These are phyloP conservation scores for Sciaenops ocellatus DNA, from an alignment of 2,797 vertebrate species.

Conservation along the genomic window DNA sequence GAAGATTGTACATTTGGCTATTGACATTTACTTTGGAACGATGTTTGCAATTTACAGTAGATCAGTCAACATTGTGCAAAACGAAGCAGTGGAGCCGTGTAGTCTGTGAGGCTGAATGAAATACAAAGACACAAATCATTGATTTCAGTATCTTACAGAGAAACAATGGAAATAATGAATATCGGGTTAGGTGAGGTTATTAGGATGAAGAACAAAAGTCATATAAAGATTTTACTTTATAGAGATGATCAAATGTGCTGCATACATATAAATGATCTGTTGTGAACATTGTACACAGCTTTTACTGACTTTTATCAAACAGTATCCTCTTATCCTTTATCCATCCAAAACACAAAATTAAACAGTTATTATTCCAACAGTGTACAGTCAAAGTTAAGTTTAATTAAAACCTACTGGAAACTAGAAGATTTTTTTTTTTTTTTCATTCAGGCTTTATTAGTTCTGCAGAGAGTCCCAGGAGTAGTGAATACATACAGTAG, in stretches of 20 bases:
- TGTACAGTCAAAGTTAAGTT: background rate
- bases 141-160: slow-evolving; percentile 8
- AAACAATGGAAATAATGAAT: background rate
- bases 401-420: background rate
- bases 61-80: slow-evolving; percentile 29
- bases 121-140: slow-evolving; percentile 1
- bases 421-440: background rate
- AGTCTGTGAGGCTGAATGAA: slow-evolving; percentile 25
- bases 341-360: too few species aligned
- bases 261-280: background rate
- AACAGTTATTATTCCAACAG: background rate
- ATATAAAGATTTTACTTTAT: background rate
- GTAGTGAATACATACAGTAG: background rate
- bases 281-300: background rate
- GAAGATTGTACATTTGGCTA: slow-evolving; percentile 38
- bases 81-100: background rate
- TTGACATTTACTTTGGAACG: slow-evolving; percentile 33
- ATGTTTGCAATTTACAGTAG: slow-evolving; percentile 24
- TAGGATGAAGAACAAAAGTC: background rate
- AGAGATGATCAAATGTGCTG: background rate
- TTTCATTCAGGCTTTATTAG: background rate
- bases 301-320: background rate
- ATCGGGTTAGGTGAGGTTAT: background rate
- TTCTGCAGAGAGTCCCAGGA: background rate
- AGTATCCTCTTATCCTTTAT: too few species aligned